Base-by-base conservation (phyloP, 1,140 invertebrate genomes). In the Chironomus striatipennis region DNA sequence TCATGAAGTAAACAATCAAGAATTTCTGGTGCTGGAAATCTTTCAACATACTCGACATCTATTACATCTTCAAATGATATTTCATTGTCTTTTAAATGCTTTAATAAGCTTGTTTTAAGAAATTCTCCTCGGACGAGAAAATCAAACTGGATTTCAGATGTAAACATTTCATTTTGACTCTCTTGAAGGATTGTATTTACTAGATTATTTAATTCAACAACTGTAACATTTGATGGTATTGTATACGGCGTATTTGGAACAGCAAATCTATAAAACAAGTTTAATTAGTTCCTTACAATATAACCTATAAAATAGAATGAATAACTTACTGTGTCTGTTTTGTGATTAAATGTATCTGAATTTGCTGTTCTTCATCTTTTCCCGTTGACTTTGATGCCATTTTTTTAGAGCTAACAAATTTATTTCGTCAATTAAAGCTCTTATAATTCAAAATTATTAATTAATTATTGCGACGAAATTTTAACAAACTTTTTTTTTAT, bases 1-100 rank as follows among this genome's bases (percentile, higher is more conserved):
- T 98, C 94, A 81, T 98, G 95, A 78, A 95, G 86, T 73, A 98
- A 84, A 79, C 92, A 94, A 80, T 97, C 91, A 80, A 95, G 88
- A 10, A 96, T 96, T 79, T 93, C 88, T 0, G 96, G 97, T 3
- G 95, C 89, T 70, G 94, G 93, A 77, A 90, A 89, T 78, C 91
- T 88, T 81, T 95, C 92, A 43, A 98, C 83, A 85, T 97, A 98
- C 84, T 98, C 96, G 73, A 98, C 86, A 75, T 93, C 90, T 76
- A 97, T 84, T 24, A 93, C 90, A 74, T 88, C 85, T 84, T 96
- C 94, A 57, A 87, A 88, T 1, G 90, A 91, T 15, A 90, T 80
- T 65, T 85, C 86, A 76, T 88, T 87, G 70, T 91, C 88, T 75
- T 86, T 83, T 43, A 94, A 81, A 80, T 93, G 90, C 77, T 92